These are phyloP conservation scores for Limanda limanda DNA, from an alignment of 2,113 vertebrate genomes.

Conservation along the genomic window DNA sequence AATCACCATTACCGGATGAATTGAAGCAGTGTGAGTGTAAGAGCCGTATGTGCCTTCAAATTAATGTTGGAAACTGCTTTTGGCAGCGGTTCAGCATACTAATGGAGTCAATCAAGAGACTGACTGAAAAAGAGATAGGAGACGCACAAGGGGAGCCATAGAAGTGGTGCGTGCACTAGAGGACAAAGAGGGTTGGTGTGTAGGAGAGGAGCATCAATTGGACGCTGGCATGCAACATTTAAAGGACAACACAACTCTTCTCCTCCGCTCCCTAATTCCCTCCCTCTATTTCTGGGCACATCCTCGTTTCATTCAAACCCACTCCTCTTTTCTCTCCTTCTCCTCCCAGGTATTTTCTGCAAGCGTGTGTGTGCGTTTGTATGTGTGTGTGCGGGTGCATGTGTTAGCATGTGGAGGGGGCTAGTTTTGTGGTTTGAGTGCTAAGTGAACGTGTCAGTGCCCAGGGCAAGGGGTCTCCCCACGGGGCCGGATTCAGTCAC, in stretches of 20 bases:
- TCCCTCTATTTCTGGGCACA: constrained; percentile 5
- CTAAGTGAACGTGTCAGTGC: constrained; percentile 79
- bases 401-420: constrained; percentile 20
- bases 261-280: constrained; percentile 9
- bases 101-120: constrained; percentile 51
- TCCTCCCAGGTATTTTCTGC: constrained; percentile 37
- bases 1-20: neutral
- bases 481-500: constrained; percentile 72
- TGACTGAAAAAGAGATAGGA: constrained; percentile 40
- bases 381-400: neutral
- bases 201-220: constrained; percentile 31
- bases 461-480: constrained; percentile 65
- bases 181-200: constrained; percentile 56
- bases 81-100: constrained; percentile 28
- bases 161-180: constrained; percentile 24
- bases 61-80: constrained; percentile 23
- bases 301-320: constrained; percentile 9
- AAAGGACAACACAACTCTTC: constrained; percentile 44
- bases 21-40: neutral
- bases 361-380: neutral
- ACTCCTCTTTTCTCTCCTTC: neutral
- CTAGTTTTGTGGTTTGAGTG: constrained; percentile 64
- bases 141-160: constrained; percentile 30
- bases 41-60: constrained; percentile 10
- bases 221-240: constrained; percentile 42